Evolutionary conservation across 2,888 invertebrate species (phyloP).

Genomic region (Seira musarum): DNA sequence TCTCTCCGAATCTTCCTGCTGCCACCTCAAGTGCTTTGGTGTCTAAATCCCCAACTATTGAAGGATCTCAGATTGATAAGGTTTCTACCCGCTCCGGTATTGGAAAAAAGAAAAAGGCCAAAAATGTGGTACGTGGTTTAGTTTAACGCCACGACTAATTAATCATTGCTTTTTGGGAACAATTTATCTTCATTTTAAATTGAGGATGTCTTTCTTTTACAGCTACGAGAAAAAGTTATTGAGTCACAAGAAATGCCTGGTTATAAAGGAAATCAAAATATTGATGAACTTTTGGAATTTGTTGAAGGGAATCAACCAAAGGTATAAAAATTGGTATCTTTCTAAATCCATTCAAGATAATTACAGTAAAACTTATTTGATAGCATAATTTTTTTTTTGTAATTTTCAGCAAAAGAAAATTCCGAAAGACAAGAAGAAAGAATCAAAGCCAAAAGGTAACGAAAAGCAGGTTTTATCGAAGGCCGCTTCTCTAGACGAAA

Average conservation of each 20-base stretch:
- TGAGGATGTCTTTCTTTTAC: background rate
- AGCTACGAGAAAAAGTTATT: constrained; percentile 43
- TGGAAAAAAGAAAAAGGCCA: constrained; percentile 46
- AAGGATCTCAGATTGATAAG: constrained; percentile 52
- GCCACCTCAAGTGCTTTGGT: constrained; percentile 19
- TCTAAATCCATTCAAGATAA: too few relatives aligned
- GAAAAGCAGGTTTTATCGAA: constrained; percentile 64
- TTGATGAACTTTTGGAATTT: constrained; percentile 41
- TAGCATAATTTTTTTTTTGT: background rate
- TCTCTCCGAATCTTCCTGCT: constrained; percentile 33
- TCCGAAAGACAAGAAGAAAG: constrained; percentile 55
- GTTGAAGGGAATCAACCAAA: constrained; percentile 42
- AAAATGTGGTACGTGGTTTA: constrained; percentile 40
- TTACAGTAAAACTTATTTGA: background rate
- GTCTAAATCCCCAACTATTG: constrained; percentile 41
- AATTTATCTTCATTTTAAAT: background rate
- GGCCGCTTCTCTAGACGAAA: constrained; percentile 67
- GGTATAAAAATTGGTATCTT: too few relatives aligned
- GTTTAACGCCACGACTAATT: too few relatives aligned
- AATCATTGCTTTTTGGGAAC: background rate
- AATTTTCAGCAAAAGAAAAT: constrained; percentile 39
- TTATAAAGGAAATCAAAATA: constrained; percentile 29
- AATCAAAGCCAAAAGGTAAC: constrained; percentile 36
- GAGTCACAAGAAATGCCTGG: constrained; percentile 47
- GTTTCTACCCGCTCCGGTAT: constrained; percentile 5